phyloP scores from a whole-genome alignment of 2,888 invertebrate species.

The Panorpa germanica region DNA sequence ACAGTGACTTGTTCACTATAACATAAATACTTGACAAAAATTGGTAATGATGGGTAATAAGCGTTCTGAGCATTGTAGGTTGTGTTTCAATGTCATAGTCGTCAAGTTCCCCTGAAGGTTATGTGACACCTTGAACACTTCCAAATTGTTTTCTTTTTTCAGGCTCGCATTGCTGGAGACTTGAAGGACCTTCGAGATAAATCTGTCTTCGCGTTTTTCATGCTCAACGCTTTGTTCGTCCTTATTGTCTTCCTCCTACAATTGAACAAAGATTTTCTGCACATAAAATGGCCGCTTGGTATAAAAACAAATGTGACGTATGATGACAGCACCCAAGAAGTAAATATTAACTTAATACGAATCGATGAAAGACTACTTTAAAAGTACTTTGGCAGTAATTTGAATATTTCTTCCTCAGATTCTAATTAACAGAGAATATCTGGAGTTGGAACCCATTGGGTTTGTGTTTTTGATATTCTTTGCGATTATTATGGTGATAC shows the following conservation, averaged over 20 bases:
- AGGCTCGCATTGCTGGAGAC: slow-evolving; percentile 25
- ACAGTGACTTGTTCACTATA: no score
- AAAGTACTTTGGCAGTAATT: slow-evolving; percentile 17
- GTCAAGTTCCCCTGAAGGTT: no score
- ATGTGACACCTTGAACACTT: no score
- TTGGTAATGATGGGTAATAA: no score
- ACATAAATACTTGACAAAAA: no score
- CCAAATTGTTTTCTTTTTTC: slow-evolving; percentile 13
- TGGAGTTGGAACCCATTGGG: slow-evolving; percentile 53
- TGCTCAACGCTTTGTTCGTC: slow-evolving; percentile 60
- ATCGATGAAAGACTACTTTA: slow-evolving; percentile 13
- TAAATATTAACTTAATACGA: slow-evolving; percentile 24
- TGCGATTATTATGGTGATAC: slow-evolving; percentile 43
- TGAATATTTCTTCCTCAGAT: slow-evolving; percentile 24
- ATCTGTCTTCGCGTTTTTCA: slow-evolving; percentile 47
- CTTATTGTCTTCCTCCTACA: slow-evolving; percentile 54
- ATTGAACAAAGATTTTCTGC: slow-evolving; percentile 46
- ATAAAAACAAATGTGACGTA: slow-evolving; percentile 31
- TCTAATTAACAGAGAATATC: slow-evolving; percentile 32
- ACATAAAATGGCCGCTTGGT: slow-evolving; percentile 47
- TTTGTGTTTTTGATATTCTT: slow-evolving; percentile 58
- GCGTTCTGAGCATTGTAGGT: no score
- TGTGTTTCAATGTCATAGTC: no score
- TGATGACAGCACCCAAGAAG: slow-evolving; percentile 24
- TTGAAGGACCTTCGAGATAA: slow-evolving; percentile 44